These are phyloP conservation scores for Microtus ochrogaster DNA, from an alignment of 2,113 vertebrate genomes.

Conservation along the genomic window DNA sequence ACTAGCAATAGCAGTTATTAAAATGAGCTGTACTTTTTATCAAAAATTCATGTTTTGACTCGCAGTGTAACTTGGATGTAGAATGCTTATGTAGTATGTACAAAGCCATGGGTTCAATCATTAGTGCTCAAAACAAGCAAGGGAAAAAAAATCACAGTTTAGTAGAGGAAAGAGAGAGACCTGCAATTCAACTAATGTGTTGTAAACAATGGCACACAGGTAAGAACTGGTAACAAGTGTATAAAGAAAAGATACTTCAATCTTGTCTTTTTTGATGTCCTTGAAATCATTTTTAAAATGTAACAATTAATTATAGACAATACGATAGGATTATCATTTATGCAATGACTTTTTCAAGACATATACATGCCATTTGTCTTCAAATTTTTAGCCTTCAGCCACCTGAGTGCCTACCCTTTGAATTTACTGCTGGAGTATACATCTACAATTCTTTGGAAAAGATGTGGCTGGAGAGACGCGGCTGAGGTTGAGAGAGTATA, in stretches of 20 bases:
- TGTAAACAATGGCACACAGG: not conserved
- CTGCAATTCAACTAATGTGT: not conserved
- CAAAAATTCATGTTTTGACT: not conserved
- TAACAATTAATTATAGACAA: not conserved
- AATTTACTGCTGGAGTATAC: not conserved
- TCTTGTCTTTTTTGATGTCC: not conserved
- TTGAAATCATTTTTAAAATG: not conserved
- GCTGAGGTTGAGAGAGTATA: not conserved
- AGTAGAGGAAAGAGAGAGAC: not conserved
- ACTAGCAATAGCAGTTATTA: not conserved
- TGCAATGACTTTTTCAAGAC: not conserved
- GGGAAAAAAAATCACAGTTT: not conserved
- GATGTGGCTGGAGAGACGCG: not conserved
- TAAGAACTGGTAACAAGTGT: not conserved
- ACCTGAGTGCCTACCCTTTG: not conserved
- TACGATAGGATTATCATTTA: not conserved
- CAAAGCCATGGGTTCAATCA: not conserved
- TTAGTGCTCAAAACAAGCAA: not conserved
- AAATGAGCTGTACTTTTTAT: not conserved
- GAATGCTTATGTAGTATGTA: not conserved
- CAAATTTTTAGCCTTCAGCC: not conserved
- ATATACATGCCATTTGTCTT: not conserved
- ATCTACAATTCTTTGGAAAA: not conserved
- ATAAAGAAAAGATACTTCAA: not conserved
- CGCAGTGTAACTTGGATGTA: not conserved